Percentiles rank a stretch among this genome's conserved stretches.
These are phyloP conservation scores for Actinemys pallida DNA, from an alignment of 2,113 vertebrate species.

Conservation along the genomic window DNA sequence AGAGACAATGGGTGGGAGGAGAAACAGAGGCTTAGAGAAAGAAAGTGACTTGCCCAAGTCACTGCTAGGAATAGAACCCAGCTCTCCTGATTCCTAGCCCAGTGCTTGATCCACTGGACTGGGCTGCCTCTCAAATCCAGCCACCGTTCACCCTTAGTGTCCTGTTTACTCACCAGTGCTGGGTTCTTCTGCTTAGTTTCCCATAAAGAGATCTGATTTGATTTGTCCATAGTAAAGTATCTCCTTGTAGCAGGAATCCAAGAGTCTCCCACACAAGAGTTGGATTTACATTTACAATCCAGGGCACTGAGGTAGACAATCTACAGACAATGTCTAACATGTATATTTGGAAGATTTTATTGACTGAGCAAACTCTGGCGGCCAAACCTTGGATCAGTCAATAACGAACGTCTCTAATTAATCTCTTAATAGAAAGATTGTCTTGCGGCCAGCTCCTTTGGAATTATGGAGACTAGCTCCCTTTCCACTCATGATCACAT, in stretches of 20 bases:
- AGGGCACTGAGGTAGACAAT: neutral
- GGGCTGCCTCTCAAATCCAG: neutral
- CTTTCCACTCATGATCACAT: neutral
- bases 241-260: neutral
- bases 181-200: neutral
- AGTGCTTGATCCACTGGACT: neutral
- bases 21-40: neutral
- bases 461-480: neutral
- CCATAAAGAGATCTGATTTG: neutral
- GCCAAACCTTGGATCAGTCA: no score
- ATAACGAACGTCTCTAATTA: neutral
- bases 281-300: neutral
- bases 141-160: neutral
- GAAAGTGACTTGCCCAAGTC: neutral
- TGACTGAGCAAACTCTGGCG: neutral
- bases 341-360: neutral
- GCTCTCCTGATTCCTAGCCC: neutral
- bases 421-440: neutral
- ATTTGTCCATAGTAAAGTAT: neutral
- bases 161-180: neutral
- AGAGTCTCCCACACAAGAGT: neutral
- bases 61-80: neutral
- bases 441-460: neutral
- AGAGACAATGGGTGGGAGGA: neutral
- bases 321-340: neutral